phyloP scores from a whole-genome alignment of 2,888 invertebrate species.

The Cyclophora punctaria region DNA sequence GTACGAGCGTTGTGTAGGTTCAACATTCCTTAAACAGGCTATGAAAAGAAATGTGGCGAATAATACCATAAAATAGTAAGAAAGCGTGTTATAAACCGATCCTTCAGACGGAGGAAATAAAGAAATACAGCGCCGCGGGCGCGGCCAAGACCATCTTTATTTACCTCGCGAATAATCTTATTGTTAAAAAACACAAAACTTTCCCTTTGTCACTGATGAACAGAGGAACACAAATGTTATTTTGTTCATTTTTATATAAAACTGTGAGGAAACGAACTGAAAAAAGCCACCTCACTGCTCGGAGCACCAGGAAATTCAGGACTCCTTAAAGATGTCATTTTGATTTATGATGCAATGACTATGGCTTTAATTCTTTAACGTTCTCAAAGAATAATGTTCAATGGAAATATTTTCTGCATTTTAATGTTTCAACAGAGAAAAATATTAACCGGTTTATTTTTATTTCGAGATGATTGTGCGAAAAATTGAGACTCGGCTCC shows the following conservation, averaged over 20 bases:
- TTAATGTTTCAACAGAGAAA: background rate
- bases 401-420: background rate
- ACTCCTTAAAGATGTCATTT: constrained; percentile 17
- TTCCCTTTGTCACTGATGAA: constrained; percentile 13
- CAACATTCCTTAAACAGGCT: too few species aligned
- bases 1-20: too few species aligned
- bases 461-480: too few species aligned
- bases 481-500: too few species aligned
- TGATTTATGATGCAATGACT: constrained; percentile 23
- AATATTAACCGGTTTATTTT: too few species aligned
- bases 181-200: background rate
- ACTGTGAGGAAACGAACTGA: constrained; percentile 2
- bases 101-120: too few species aligned
- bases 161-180: background rate
- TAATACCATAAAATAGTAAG: too few species aligned
- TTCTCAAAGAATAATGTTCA: background rate
- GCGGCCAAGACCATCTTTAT: background rate
- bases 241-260: constrained; percentile 10
- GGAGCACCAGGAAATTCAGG: constrained; percentile 3
- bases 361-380: background rate
- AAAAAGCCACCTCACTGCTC: constrained; percentile 3
- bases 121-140: too few species aligned
- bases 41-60: too few species aligned
- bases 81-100: too few species aligned
- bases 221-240: constrained; percentile 8